Evolutionary conservation across 2,888 invertebrate species (phyloP), one percentile per base, ranked within the genome.

Genomic region (Phyllotreta striolata): DNA sequence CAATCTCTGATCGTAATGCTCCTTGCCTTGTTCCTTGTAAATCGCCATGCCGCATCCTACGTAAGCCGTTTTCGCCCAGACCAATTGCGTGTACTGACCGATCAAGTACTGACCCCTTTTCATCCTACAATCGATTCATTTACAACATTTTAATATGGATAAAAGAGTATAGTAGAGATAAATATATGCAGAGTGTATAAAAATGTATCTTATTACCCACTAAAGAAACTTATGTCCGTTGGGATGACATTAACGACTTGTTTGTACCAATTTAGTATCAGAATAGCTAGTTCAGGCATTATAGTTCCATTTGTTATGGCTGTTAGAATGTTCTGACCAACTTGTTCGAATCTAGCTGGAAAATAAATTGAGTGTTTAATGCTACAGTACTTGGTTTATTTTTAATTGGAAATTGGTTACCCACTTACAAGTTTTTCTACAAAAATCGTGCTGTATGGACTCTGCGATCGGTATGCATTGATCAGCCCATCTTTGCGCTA

Each of bases 401-500:
- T 46, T 9, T 55, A n/a, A 9, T 46, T 8, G 55, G n/a, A 44
- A 58, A 39, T 24, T 24, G 24, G 4, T 24, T 24, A 6, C 5
- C 14, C 39, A 12, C n/a, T 60, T 65, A 74, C 74, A 63, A 41
- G 71, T 69, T 61, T 52, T 65, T 61, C 66, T 68, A 35, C 74
- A 74, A 41, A 57, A 41, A 43, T 74, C 74, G 59, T 74, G 73
- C 62, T 74, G 73, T 44, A 57, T 24, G 1, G 61, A 60, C 1
- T 66, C 63, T 13, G 68, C 66, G 24, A 69, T 58, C 12, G 49
- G 62, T 13, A 72, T 57, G 44, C 74, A 74, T 44, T 74, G 74
- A 51, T 73, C 72, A 1, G 72, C 73, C 74, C 74, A 74, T 63
- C 72, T 65, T 55, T 73, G 73, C 0, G 74, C 74, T 38, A 74